Conservation (phyloP, 2,888 invertebrate species). For the Euphydryas editha region DNA sequence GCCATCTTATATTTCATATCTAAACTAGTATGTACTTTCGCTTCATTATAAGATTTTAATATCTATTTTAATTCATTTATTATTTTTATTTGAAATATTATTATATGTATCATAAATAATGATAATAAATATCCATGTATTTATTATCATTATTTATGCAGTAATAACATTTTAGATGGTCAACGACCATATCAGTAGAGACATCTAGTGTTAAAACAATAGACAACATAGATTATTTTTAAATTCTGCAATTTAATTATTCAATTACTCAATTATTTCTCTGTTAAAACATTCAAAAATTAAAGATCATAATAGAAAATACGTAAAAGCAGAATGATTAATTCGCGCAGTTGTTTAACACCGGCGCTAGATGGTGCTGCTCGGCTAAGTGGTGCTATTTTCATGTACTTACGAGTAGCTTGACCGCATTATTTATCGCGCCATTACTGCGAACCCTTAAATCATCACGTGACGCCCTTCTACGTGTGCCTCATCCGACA, state of each 20-base stretch:
- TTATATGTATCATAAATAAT: too few species aligned
- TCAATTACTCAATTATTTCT: too few species aligned
- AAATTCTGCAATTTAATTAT: neutral
- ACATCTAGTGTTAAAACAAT: slow-evolving; percentile 48
- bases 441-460: slow-evolving; percentile 81
- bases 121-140: too few species aligned
- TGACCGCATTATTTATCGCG: slow-evolving; percentile 82
- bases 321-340: slow-evolving; percentile 56
- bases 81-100: too few species aligned
- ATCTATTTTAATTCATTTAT: neutral
- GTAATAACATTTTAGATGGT: too few species aligned
- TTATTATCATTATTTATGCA: too few species aligned
- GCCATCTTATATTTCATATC: slow-evolving; percentile 35
- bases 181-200: slow-evolving; percentile 48
- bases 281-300: neutral
- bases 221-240: slow-evolving; percentile 51
- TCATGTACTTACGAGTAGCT: slow-evolving; percentile 65
- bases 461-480: slow-evolving; percentile 81
- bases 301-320: slow-evolving; percentile 44
- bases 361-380: slow-evolving; percentile 68
- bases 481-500: slow-evolving; percentile 51
- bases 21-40: slow-evolving; percentile 4
- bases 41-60: neutral
- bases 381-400: slow-evolving; percentile 72
- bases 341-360: slow-evolving; percentile 53